Conservation (phyloP, 2,888 invertebrate genomes). For the Amphiduros pacificus region DNA sequence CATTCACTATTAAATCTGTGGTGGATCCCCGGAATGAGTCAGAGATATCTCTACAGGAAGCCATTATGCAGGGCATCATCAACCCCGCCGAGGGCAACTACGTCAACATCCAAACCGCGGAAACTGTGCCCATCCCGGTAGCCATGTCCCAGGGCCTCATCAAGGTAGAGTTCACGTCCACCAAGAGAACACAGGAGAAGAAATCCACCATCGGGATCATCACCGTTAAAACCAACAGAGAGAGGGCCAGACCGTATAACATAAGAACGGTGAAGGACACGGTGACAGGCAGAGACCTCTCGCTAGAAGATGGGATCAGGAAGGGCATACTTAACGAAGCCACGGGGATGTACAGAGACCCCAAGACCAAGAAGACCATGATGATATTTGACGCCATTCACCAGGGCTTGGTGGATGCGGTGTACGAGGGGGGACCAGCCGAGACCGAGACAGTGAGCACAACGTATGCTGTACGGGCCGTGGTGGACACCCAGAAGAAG, state of each 20-base stretch:
- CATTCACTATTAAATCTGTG: slow-evolving; percentile 38
- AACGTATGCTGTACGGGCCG: slow-evolving; percentile 54
- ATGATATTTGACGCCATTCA: slow-evolving; percentile 47
- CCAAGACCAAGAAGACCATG: slow-evolving; percentile 39
- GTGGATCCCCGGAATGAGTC: slow-evolving; percentile 25
- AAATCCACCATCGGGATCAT: slow-evolving; percentile 53
- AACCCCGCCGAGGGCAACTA: slow-evolving; percentile 40
- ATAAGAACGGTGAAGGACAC: slow-evolving; percentile 41
- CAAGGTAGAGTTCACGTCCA: slow-evolving; percentile 42
- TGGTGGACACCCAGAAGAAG: slow-evolving; percentile 45
- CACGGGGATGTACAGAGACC: slow-evolving; percentile 24
- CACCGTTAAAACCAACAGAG: slow-evolving; percentile 48
- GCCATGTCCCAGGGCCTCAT: slow-evolving; percentile 47
- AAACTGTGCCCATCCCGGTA: slow-evolving; percentile 37
- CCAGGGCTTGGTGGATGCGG: slow-evolving; percentile 42
- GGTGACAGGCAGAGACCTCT: slow-evolving; percentile 3
- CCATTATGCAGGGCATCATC: slow-evolving; percentile 44
- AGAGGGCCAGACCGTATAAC: slow-evolving; percentile 44
- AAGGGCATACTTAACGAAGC: slow-evolving; percentile 38
- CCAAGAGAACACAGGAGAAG: slow-evolving; percentile 48
- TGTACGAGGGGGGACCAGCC: slow-evolving; percentile 29
- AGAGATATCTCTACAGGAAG: slow-evolving; percentile 40
- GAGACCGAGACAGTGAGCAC: slow-evolving; percentile 41
- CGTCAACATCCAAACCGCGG: slow-evolving; percentile 39
- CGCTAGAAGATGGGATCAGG: slow-evolving; percentile 33